Conservation (phyloP, 2,113 vertebrate genomes). For the Cheilinus undulatus region DNA sequence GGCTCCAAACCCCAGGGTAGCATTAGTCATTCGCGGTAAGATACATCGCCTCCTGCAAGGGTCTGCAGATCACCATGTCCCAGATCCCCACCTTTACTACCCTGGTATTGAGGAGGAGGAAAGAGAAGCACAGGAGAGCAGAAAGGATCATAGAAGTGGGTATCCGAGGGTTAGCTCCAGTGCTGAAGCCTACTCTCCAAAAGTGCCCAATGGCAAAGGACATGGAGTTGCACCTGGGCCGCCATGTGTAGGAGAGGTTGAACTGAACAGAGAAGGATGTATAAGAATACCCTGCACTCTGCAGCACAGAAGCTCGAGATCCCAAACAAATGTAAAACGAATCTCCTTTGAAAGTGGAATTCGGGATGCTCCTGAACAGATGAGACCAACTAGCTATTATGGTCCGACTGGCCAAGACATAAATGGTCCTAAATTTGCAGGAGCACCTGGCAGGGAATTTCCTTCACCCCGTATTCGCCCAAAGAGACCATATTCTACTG, state of each 20-base stretch:
- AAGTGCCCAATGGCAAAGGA: slow-evolving; percentile 68
- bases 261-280: slow-evolving; percentile 85
- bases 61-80: slow-evolving; percentile 81
- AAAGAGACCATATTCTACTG: slow-evolving; percentile 78
- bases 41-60: slow-evolving; percentile 92
- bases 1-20: slow-evolving; percentile 84
- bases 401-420: slow-evolving; percentile 35
- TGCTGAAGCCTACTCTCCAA: slow-evolving; percentile 57
- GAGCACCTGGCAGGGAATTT: slow-evolving; percentile 35
- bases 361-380: slow-evolving; percentile 41
- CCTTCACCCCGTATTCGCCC: slow-evolving; percentile 43
- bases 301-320: slow-evolving; percentile 74
- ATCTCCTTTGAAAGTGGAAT: slow-evolving; percentile 66
- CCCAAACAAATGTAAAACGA: slow-evolving; percentile 52
- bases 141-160: slow-evolving; percentile 48
- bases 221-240: slow-evolving; percentile 59
- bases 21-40: slow-evolving; percentile 85
- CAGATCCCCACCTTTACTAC: slow-evolving; percentile 80
- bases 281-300: slow-evolving; percentile 84
- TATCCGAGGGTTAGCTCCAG: slow-evolving; percentile 47
- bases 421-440: slow-evolving; percentile 59
- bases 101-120: slow-evolving; percentile 83
- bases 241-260: slow-evolving; percentile 82
- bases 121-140: slow-evolving; percentile 42
- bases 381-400: slow-evolving; percentile 6